Base-by-base conservation (phyloP, 2,888 invertebrate genomes). In the Trypoxylon attenuatum region DNA sequence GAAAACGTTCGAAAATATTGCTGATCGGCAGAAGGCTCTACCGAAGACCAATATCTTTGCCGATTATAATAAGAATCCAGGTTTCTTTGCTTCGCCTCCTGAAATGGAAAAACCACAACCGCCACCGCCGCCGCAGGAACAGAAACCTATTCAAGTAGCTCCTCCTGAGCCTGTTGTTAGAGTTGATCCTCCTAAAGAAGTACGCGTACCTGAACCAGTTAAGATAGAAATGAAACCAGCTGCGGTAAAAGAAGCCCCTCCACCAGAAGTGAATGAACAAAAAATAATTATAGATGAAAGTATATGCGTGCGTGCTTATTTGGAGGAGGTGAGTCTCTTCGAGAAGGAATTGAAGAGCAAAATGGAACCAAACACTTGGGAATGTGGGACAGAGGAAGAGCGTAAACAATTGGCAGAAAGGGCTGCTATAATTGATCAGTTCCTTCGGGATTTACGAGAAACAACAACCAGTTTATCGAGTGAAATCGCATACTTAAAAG, bases 371-470 rank as follows among this genome's bases (percentile, higher is more conserved):
- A 67, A 73, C 10, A 49, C 46, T 1, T 82, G 81, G 78, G 88
- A 89, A 82, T 89, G 91, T 68, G 91, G 91, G 1, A 88, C 88
- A 0, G 89, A 91, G 3, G 88, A 89, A 6, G 91, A 92, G 68
- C 89, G 90, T 60, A 87, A 88, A 21, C 82, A 83, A 15, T 87
- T 91, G 69, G 87, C 89, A 2, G 87, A 88, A 58, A 88, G 88
- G 38, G 87, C 91, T 10, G 87, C 89, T 10, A 87, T 88, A 38
- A 86, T 93, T 38, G 89, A 91, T 66, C 89, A 89, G 49, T 92
- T 94, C 80, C 87, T 90, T 22, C 88, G 89, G 39, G 92, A 92
- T 61, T 89, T 93, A 23, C 88, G 88, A 15, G 91, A 92, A 65
- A 91, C 90, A 2, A 91, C 90, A 2, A 84, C 87, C 56, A 88